These are phyloP conservation scores for Ridgeia piscesae DNA, from an alignment of 1,140 invertebrate species.

Conservation along the genomic window DNA sequence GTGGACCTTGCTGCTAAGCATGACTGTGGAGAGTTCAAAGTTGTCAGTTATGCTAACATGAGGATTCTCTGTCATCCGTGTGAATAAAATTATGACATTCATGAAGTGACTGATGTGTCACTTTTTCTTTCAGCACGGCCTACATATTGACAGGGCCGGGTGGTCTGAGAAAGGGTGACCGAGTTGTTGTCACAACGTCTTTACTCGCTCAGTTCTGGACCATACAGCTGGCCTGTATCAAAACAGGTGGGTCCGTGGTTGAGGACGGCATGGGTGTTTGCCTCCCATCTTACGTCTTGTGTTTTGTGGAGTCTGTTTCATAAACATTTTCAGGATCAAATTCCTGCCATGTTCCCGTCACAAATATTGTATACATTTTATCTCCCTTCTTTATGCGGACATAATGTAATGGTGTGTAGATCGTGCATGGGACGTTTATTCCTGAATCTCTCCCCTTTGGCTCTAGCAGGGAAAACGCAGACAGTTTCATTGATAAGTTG, in stretches of 20 bases:
- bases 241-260: conserved; percentile 40
- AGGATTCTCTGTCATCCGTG: not conserved
- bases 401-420: not conserved
- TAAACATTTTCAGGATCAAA: too few species aligned
- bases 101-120: not conserved
- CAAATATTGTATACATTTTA: not conserved
- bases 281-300: too few species aligned
- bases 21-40: too few species aligned
- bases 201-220: conserved; percentile 59
- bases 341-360: too few species aligned
- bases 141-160: conserved; percentile 48
- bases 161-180: conserved; percentile 43
- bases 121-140: conserved; percentile 40
- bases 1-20: too few species aligned
- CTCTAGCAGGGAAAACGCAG: not conserved
- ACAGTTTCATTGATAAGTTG: not conserved
- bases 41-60: too few species aligned
- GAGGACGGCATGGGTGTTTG: too few species aligned
- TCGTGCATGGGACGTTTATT: not conserved
- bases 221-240: conserved; percentile 54
- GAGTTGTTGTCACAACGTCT: conserved; percentile 55
- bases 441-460: not conserved
- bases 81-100: not conserved
- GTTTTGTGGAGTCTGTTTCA: too few species aligned
- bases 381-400: not conserved